Percentiles rank a stretch among this genome's conserved stretches.
Evolutionary conservation across 1,140 invertebrate genomes (phyloP).

Genomic region (Drosophila nannoptera): DNA sequence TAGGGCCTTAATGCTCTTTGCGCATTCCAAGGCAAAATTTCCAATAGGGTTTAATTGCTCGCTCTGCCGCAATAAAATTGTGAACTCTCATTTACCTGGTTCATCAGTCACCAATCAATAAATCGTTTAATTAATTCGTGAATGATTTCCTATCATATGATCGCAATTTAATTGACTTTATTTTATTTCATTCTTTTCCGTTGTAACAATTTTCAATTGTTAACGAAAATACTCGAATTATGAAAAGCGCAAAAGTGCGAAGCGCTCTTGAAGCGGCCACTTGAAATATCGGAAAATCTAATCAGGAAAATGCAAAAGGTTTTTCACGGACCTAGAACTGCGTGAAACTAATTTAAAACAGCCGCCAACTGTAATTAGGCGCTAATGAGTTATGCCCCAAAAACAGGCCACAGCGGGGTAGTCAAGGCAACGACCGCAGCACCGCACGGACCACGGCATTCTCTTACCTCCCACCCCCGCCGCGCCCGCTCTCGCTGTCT

Average conservation of each 20-base stretch:
- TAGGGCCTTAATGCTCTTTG: too few species aligned
- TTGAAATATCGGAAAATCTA: conserved; percentile 28
- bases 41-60: not conserved
- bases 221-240: not conserved
- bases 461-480: too few species aligned
- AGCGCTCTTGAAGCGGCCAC: not conserved
- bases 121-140: not conserved
- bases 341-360: conserved; percentile 51
- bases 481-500: not conserved
- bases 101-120: not conserved
- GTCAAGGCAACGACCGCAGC: conserved; percentile 40
- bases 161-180: too few species aligned
- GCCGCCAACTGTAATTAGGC: conserved; percentile 61
- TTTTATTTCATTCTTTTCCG: too few species aligned
- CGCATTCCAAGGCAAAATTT: too few species aligned
- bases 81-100: not conserved
- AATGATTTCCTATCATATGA: not conserved
- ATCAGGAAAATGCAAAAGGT: conserved; percentile 42
- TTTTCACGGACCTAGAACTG: conserved; percentile 16
- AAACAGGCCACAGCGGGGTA: conserved; percentile 35
- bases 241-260: not conserved
- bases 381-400: conserved; percentile 51
- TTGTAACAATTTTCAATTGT: not conserved
- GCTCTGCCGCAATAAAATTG: not conserved
- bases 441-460: not conserved